Evolutionary conservation across 2,888 invertebrate genomes (phyloP).

Genomic region (Ornithoptera priamus): DNA sequence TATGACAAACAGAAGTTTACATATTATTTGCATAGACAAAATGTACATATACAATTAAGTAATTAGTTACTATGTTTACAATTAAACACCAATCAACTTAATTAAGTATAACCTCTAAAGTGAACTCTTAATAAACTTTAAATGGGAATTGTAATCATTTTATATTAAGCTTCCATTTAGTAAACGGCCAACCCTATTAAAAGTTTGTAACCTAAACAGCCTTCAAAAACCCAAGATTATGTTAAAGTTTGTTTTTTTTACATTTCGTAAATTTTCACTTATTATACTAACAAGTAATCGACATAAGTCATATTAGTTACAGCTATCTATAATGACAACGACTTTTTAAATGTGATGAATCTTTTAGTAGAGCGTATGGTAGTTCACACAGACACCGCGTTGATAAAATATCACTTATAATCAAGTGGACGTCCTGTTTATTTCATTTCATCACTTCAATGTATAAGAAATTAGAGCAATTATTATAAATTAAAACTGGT

Average conservation of each 20-base stretch:
- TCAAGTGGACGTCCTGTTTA: too few relatives aligned
- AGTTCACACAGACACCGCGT: too few relatives aligned
- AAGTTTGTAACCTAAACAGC: not conserved
- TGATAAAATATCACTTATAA: too few relatives aligned
- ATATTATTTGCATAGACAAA: not conserved
- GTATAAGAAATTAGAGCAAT: too few relatives aligned
- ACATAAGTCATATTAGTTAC: not conserved
- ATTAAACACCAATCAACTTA: constrained; percentile 2
- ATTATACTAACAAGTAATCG: not conserved
- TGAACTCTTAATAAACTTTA: constrained; percentile 5
- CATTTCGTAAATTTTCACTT: not conserved
- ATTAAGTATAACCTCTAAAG: constrained; percentile 11
- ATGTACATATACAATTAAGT: not conserved
- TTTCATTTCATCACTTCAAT: too few relatives aligned
- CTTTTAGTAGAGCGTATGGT: too few relatives aligned
- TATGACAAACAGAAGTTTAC: too few relatives aligned
- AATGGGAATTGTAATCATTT: constrained; percentile 1
- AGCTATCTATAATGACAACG: too few relatives aligned
- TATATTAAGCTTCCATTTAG: constrained; percentile 1
- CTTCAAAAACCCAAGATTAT: not conserved
- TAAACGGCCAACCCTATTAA: not conserved
- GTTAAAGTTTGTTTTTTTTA: not conserved
- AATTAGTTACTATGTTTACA: not conserved
- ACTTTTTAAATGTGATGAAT: too few relatives aligned
- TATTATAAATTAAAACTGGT: too few relatives aligned